These are phyloP conservation scores for Exocentrus adspersus DNA, from an alignment of 2,888 invertebrate species.

Conservation along the genomic window DNA sequence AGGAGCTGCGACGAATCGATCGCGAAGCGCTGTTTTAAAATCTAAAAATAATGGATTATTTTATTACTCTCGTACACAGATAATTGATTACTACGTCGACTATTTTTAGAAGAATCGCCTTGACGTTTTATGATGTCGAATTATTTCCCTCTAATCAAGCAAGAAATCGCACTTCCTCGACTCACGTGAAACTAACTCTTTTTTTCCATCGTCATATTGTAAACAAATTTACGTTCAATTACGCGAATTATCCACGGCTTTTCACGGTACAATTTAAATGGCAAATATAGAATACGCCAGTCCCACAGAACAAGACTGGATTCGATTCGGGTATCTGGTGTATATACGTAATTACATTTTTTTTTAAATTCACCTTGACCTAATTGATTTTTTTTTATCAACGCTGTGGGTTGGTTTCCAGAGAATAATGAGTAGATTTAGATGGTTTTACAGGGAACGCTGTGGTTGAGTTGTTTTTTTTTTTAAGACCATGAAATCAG, in stretches of 20 bases:
- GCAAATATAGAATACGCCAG: background rate
- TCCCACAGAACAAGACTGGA: background rate
- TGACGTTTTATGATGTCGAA: background rate
- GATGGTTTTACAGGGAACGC: background rate
- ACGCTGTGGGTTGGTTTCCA: background rate
- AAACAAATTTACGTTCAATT: background rate
- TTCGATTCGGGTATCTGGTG: background rate
- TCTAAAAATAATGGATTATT: no score
- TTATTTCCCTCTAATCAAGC: background rate
- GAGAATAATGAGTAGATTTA: background rate
- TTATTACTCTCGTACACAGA: background rate
- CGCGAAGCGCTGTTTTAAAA: no score
- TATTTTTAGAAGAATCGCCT: background rate
- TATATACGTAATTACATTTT: background rate
- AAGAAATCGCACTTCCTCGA: background rate
- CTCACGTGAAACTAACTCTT: background rate
- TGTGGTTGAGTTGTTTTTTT: background rate
- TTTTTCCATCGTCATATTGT: no score
- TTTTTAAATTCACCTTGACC: background rate
- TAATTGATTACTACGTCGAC: no score
- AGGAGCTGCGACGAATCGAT: no score
- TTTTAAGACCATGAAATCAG: no score
- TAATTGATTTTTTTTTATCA: background rate
- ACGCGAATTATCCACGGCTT: background rate
- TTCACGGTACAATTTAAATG: slow-evolving; percentile 1